Percentiles rank a stretch among this genome's conserved stretches.
phyloP scores from a whole-genome alignment of 1,140 invertebrate genomes.

The Dinoponera quadriceps region DNA sequence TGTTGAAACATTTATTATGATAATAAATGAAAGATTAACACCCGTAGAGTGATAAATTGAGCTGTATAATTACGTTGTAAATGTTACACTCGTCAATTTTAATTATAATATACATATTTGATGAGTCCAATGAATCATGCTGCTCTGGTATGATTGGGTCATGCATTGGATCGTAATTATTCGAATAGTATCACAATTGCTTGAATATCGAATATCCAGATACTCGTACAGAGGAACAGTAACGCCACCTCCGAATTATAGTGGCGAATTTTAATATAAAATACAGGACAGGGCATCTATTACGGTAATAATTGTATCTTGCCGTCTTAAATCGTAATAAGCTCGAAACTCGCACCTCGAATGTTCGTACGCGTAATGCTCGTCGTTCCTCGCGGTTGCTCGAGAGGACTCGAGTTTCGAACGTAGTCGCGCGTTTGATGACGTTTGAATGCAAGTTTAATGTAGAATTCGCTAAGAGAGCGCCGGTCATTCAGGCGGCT shows the following conservation, averaged over 20 bases:
- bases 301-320: not conserved
- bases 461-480: slow-evolving; percentile 59
- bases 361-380: not conserved
- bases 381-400: slow-evolving; percentile 18
- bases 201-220: slow-evolving; percentile 20
- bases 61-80: slow-evolving; percentile 21
- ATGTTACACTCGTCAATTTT: slow-evolving; percentile 36
- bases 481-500: slow-evolving; percentile 59
- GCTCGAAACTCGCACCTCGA: not conserved
- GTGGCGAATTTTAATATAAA: not conserved
- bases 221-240: not conserved
- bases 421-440: slow-evolving; percentile 49
- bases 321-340: slow-evolving; percentile 37
- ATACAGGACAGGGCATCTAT: not conserved
- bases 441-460: slow-evolving; percentile 65
- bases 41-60: not conserved
- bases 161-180: slow-evolving; percentile 4
- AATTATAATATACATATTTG: slow-evolving; percentile 18
- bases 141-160: not conserved
- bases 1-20: slow-evolving; percentile 19
- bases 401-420: slow-evolving; percentile 45
- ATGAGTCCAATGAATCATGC: slow-evolving; percentile 9
- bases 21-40: slow-evolving; percentile 36
- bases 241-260: not conserved
- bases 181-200: slow-evolving; percentile 9